Base-by-base conservation (phyloP, 2,888 invertebrate genomes). In the Phorcus lineatus region DNA sequence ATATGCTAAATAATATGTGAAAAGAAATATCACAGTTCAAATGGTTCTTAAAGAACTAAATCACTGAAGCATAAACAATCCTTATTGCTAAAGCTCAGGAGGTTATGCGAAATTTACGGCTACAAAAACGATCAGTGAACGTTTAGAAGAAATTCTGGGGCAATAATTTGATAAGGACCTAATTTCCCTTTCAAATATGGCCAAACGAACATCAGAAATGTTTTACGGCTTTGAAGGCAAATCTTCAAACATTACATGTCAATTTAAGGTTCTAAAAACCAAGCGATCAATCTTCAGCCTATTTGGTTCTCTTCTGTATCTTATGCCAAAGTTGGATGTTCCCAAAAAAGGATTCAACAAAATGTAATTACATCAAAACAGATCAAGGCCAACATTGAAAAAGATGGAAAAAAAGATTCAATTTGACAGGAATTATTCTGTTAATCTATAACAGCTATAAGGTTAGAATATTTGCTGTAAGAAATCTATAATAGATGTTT, bases 121-220 rank as follows among this genome's bases (percentile, higher is more conserved):
- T 47, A 47, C 47, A 47, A 47, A 47, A 47, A 47, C 13, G 47
- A 47, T 47, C 47, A 47, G 47, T 47, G 11, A 13, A 4, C 70
- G 11, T 70, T 16, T 4, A 70, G 70, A 40, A 70, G 31, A 70
- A 70, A 70, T 70, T 70, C 40, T 36, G 70, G 19, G 31, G 19
- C 31, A 70, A 70, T 70, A 70, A 70, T 36, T 36, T 31, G 31
- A 70, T 70, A 19, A 70, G 31, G 40, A 36, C 11, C 11, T 70
- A 70, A 70, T 70, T 70, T 70, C 70, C 70, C 70, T 70, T 70
- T 70, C 70, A 70, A 70, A 70, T 70, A 70, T 36, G 13, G 70
- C 19, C n/a, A 19, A 40, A 36, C 36, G 16, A 36, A 70, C 70
- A 36, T 70, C 19, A n/a, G n/a, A 19, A 70, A 36, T 24, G 28